Conservation (phyloP, 2,888 invertebrate species). For the Agriopis marginaria region DNA sequence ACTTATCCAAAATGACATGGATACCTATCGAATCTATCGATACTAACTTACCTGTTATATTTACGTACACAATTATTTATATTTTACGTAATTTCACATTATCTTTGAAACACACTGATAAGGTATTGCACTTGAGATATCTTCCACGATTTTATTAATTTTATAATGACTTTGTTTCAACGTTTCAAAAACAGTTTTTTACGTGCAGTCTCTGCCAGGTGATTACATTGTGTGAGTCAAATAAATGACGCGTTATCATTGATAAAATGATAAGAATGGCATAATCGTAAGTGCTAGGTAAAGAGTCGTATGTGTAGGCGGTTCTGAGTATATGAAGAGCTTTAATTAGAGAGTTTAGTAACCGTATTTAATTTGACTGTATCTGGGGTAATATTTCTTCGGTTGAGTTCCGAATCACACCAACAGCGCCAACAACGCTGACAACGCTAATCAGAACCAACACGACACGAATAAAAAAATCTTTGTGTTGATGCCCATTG, state of each 20-base stretch:
- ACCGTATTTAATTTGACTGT: neutral
- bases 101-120: constrained; percentile 34
- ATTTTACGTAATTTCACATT: constrained; percentile 37
- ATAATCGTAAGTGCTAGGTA: constrained; percentile 49
- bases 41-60: constrained; percentile 26
- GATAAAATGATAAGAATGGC: constrained; percentile 69
- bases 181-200: constrained; percentile 38
- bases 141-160: constrained; percentile 23
- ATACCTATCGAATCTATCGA: neutral
- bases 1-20: neutral
- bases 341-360: constrained; percentile 19
- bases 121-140: constrained; percentile 44
- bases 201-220: constrained; percentile 60
- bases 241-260: constrained; percentile 75
- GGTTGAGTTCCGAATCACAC: too few relatives aligned
- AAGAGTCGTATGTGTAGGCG: constrained; percentile 27
- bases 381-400: too few relatives aligned
- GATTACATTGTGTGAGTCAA: constrained; percentile 75
- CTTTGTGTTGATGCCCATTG: too few relatives aligned
- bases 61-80: constrained; percentile 2
- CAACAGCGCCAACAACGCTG: too few relatives aligned
- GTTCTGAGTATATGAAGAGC: constrained; percentile 16
- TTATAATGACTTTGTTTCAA: constrained; percentile 35
- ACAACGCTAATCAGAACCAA: too few relatives aligned
- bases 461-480: too few relatives aligned